These are phyloP conservation scores for Xestia sexstrigata DNA, from an alignment of 2,888 invertebrate genomes.

Conservation along the genomic window DNA sequence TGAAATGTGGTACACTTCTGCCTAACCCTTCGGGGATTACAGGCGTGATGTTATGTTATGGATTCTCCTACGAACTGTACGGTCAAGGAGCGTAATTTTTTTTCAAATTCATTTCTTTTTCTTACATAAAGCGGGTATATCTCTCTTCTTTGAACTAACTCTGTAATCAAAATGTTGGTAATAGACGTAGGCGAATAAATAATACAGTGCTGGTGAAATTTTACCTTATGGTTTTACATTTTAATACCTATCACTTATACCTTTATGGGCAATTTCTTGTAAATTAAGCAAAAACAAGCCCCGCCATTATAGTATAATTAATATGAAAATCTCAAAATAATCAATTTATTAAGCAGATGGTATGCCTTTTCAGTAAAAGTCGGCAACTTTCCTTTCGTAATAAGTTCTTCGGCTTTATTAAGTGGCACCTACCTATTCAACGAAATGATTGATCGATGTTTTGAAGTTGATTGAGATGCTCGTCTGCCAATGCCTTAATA, in stretches of 20 bases:
- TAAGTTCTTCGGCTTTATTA: conserved; percentile 50
- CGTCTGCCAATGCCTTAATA: conserved; percentile 39
- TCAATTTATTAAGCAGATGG: conserved; percentile 46
- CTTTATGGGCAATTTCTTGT: neutral
- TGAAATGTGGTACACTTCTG: too few relatives aligned
- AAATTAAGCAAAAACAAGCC: conserved; percentile 4
- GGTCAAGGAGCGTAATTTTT: neutral
- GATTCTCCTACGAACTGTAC: neutral
- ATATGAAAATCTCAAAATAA: conserved; percentile 51
- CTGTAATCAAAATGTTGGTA: too few relatives aligned
- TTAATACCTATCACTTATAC: too few relatives aligned
- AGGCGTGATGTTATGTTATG: too few relatives aligned
- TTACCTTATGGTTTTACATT: too few relatives aligned
- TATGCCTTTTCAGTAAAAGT: conserved; percentile 36
- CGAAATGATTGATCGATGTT: conserved; percentile 59
- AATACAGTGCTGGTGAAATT: too few relatives aligned
- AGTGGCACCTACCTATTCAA: conserved; percentile 48
- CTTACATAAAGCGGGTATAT: neutral
- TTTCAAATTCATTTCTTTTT: neutral
- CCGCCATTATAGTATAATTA: conserved; percentile 35
- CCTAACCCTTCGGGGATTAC: too few relatives aligned
- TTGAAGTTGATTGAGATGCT: conserved; percentile 50
- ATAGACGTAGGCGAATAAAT: too few relatives aligned
- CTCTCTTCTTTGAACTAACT: too few relatives aligned
- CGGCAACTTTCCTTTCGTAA: conserved; percentile 39